Base-by-base conservation (phyloP, 2,888 invertebrate species). In the Callyntrura guangdongensis region DNA sequence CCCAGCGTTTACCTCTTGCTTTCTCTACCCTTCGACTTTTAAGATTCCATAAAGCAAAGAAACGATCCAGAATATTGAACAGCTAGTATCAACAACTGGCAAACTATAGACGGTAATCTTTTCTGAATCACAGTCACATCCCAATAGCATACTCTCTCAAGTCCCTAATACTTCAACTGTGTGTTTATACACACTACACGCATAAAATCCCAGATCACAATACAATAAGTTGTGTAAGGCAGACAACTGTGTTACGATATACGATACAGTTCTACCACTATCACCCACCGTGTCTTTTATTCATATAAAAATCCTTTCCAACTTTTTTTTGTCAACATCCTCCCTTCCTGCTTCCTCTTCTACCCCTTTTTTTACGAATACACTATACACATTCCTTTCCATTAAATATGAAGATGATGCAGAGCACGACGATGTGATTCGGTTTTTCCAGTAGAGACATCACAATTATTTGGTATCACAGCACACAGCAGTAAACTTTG, bases 371-470 rank as follows among this genome's bases (percentile, higher is more conserved):
- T 36, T 36, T 11, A 9, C 56, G 27, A 20, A 69, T 49, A 56
- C 56, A 61, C 82, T 20, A 69, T 49, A 56, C 56, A 61, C 82
- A 82, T 82, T 67, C 9, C 45, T 81, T 74, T 49, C 89, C 89
- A 89, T 89, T 89, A 89, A 85, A 89, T 90, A 90, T 86, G 86
- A 90, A 85, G 82, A 89, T 69, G 90, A 90, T 81, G 81, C 90
- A 86, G 86, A 85, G 81, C 27, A 72, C 53, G 72, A 86, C 59
- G 47, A 84, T 84, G 89, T 69, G 77, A 85, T 84, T 89, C 85
- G 47, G 45, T 45, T 49, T 84, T 89, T 83, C 82, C 14, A 20
- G 27, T 20, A 77, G 6, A 59, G 77, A 36, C 22, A 49, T 22
- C 53, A 74, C 36, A 79, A 8, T 17, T 36, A 25, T 56, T 53